A percentile compares a stretch with the other conserved stretches of the same genome.
Conservation (phyloP, 2,113 vertebrate species). For the Ageneiosus marmoratus region DNA sequence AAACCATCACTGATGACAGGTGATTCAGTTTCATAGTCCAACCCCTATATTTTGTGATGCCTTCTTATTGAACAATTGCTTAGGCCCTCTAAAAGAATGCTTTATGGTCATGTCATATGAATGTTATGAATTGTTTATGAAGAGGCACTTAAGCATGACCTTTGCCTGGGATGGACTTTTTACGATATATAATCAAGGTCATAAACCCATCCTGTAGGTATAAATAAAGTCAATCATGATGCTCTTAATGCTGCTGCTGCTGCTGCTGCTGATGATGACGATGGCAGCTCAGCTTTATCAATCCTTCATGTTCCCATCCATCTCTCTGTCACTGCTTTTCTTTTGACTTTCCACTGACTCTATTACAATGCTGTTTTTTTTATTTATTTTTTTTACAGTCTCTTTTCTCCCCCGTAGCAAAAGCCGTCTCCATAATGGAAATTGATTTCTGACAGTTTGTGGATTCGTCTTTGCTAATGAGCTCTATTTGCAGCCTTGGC, state of each 20-base stretch:
- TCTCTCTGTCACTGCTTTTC: neutral
- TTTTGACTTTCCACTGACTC: neutral
- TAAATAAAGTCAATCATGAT: slow-evolving; percentile 13
- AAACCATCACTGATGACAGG: no score
- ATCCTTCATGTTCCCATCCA: neutral
- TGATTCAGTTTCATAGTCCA: no score
- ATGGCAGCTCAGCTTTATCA: neutral
- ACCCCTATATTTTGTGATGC: slow-evolving; percentile 14
- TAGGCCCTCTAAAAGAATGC: slow-evolving; percentile 7
- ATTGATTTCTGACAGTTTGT: slow-evolving; percentile 54
- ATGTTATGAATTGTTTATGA: slow-evolving; percentile 37
- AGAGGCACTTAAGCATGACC: slow-evolving; percentile 31
- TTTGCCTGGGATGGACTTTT: slow-evolving; percentile 8
- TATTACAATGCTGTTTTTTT: slow-evolving; percentile 5
- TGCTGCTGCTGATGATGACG: neutral
- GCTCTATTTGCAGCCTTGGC: slow-evolving; percentile 52
- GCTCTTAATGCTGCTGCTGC: neutral
- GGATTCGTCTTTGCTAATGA: slow-evolving; percentile 41
- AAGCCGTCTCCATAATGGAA: slow-evolving; percentile 42
- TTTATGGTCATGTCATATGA: slow-evolving; percentile 23
- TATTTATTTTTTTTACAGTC: neutral
- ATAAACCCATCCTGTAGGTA: slow-evolving; percentile 28
- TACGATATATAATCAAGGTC: slow-evolving; percentile 22
- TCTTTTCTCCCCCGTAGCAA: slow-evolving; percentile 12
- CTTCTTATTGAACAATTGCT: neutral